Percentiles rank a stretch among this genome's conserved stretches.
These are phyloP conservation scores for Periphyllus acericola DNA, from an alignment of 2,888 invertebrate genomes.

Conservation along the genomic window DNA sequence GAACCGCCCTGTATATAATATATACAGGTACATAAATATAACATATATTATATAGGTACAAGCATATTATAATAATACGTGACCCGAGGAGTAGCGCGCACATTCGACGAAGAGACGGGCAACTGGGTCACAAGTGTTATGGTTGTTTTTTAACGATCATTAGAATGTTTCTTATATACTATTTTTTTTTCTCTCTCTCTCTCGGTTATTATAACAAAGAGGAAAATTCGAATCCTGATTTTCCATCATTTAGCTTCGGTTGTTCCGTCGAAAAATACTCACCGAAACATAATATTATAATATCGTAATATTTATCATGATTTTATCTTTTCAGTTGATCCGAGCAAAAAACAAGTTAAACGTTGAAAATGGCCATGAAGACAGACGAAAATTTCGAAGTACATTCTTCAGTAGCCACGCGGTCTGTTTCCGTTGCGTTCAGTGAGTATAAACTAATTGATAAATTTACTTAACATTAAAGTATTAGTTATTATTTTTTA, in stretches of 20 bases:
- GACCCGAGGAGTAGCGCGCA: not conserved
- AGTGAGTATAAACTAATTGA: conserved; percentile 28
- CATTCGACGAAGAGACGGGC: not conserved
- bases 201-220: not conserved
- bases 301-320: not conserved
- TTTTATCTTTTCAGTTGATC: conserved; percentile 22
- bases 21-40: not conserved
- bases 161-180: not conserved
- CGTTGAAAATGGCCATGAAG: conserved; percentile 31
- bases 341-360: not conserved
- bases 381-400: conserved; percentile 31
- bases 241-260: not conserved
- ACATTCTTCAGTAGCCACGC: conserved; percentile 42
- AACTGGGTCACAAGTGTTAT: conserved; percentile 30
- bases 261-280: not conserved
- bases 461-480: not conserved
- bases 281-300: not conserved
- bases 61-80: not conserved
- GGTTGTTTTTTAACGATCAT: conserved; percentile 8
- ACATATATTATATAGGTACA: not conserved
- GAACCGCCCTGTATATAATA: not conserved
- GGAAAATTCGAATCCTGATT: not conserved
- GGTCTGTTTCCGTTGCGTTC: conserved; percentile 45
- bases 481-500: too few relatives aligned
- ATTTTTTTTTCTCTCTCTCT: too few relatives aligned